These are phyloP conservation scores for Hydra vulgaris DNA, from an alignment of 30 jellyfish, hydroid and myxozoan species.

Conservation along the genomic window DNA sequence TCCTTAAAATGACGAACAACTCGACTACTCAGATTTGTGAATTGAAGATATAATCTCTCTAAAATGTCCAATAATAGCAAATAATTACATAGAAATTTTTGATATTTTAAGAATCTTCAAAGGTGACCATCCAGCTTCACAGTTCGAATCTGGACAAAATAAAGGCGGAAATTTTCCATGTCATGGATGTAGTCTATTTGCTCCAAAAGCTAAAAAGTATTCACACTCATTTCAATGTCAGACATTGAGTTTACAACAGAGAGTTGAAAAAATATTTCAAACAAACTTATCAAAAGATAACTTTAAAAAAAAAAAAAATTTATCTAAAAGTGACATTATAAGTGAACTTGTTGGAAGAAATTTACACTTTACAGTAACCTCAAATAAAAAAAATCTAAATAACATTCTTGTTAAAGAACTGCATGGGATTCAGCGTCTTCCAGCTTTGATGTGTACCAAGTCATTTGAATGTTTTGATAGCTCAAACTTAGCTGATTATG, in stretches of 20 bases:
- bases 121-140: constrained; percentile 21
- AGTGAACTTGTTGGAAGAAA: constrained; percentile 8
- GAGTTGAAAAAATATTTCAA: not conserved
- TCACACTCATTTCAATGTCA: not conserved
- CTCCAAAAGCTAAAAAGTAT: not conserved
- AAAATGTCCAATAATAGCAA: not conserved
- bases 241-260: not conserved
- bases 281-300: not conserved
- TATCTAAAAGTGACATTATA: not conserved
- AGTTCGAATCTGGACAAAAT: constrained; percentile 14
- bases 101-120: constrained; percentile 3
- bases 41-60: not conserved
- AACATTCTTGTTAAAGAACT: not conserved
- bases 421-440: constrained; percentile 6
- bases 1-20: not conserved
- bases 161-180: constrained; percentile 12
- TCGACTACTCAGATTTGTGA: not conserved
- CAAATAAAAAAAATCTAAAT: not conserved
- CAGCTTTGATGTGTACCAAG: constrained; percentile 6
- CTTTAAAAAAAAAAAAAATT: not conserved
- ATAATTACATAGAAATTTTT: not conserved
- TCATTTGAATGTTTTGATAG: not conserved
- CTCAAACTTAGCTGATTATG: constrained; percentile 1
- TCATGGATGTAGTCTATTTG: not conserved
- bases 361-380: not conserved